phyloP scores from a whole-genome alignment of 2,113 vertebrate genomes.

The Corythaixoides concolor region DNA sequence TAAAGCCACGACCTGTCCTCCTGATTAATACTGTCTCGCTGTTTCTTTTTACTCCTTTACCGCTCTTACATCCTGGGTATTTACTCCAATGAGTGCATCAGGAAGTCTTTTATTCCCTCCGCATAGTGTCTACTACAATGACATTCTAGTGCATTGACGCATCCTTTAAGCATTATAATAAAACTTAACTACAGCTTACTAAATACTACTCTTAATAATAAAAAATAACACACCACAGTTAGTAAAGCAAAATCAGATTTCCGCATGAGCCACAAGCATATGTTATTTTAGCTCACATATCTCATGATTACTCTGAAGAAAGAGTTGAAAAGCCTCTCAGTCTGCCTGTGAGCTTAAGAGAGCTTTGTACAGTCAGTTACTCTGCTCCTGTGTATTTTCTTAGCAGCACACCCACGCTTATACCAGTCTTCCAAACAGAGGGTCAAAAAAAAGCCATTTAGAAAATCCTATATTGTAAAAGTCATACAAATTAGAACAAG shows the following conservation, averaged over 20 bases:
- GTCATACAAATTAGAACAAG: background rate
- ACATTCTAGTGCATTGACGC: accelerated
- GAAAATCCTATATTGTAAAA: background rate
- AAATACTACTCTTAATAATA: background rate
- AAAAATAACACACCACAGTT: background rate
- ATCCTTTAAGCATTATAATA: background rate
- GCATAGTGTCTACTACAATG: background rate
- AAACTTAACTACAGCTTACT: background rate
- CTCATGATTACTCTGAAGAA: background rate
- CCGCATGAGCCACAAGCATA: background rate
- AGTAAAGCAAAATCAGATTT: background rate
- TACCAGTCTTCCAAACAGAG: background rate
- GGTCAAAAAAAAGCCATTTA: background rate
- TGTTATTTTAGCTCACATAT: background rate
- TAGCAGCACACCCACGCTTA: background rate
- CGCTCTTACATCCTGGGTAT: background rate
- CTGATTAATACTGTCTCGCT: background rate
- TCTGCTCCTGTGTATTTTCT: background rate
- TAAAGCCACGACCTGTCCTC: background rate
- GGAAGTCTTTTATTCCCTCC: background rate
- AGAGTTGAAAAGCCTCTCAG: background rate
- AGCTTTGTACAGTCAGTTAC: background rate
- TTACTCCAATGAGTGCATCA: background rate
- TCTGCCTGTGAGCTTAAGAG: background rate
- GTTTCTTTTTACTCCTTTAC: background rate